These are phyloP conservation scores for Hippocampus zosterae DNA, from an alignment of 2,113 vertebrate genomes.

Conservation along the genomic window DNA sequence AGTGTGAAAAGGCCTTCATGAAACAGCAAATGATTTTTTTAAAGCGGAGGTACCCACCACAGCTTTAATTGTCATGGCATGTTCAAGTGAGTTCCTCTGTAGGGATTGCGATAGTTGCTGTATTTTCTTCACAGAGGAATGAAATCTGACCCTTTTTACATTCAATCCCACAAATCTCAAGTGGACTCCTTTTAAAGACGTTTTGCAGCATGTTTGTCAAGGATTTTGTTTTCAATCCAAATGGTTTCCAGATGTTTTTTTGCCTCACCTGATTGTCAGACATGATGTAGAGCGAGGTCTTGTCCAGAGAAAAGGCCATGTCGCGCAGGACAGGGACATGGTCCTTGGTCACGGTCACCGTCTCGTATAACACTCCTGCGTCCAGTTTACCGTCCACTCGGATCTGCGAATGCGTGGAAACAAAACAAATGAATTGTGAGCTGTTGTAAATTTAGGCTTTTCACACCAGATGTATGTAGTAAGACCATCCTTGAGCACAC, in stretches of 20 bases:
- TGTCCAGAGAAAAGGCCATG: slow-evolving; percentile 90
- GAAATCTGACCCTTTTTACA: neutral
- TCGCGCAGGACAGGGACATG: slow-evolving; percentile 84
- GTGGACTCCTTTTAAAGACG: neutral
- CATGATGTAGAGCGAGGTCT: slow-evolving; percentile 86
- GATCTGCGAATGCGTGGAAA: slow-evolving; percentile 70
- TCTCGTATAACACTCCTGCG: slow-evolving; percentile 86
- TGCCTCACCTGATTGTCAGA: slow-evolving; percentile 83
- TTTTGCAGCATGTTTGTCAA: slow-evolving; percentile 8
- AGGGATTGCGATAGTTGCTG: neutral
- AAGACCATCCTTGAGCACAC: neutral
- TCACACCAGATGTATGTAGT: neutral
- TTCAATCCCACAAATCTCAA: neutral
- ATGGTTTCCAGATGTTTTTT: slow-evolving; percentile 18
- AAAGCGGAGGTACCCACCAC: no score
- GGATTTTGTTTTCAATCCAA: slow-evolving; percentile 14
- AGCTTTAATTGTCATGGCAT: neutral
- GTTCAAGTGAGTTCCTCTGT: neutral
- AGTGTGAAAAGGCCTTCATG: no score
- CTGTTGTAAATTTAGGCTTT: neutral
- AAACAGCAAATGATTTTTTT: neutral
- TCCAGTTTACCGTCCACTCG: slow-evolving; percentile 82
- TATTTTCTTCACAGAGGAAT: neutral
- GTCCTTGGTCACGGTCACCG: slow-evolving; percentile 83
- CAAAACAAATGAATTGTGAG: neutral